Percentiles rank a stretch among this genome's conserved stretches.
These are phyloP conservation scores for Aplocera efformata DNA, from an alignment of 2,888 invertebrate species.

Conservation along the genomic window DNA sequence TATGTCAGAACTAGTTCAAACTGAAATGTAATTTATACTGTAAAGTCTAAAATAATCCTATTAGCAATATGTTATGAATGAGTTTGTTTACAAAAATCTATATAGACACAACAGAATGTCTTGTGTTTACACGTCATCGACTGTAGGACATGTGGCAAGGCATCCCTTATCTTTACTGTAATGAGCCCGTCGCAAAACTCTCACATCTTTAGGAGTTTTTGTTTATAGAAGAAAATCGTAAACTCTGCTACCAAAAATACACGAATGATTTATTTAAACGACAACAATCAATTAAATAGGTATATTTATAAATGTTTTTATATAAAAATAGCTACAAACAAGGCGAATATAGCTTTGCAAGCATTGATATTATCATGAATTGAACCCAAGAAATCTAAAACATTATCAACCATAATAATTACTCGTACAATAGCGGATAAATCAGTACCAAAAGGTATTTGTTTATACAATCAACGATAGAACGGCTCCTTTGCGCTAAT, in stretches of 20 bases:
- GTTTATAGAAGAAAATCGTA: background rate
- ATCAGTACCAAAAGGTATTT: conserved; percentile 39
- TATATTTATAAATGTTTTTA: too few relatives aligned
- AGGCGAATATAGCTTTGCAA: too few relatives aligned
- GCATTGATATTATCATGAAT: background rate
- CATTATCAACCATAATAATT: conserved; percentile 13
- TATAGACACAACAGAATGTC: conserved; percentile 23
- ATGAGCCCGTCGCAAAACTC: conserved; percentile 1
- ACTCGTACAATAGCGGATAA: conserved; percentile 38
- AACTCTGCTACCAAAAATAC: too few relatives aligned
- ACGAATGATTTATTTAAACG: too few relatives aligned
- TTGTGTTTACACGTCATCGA: conserved; percentile 39
- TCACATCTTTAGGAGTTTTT: background rate
- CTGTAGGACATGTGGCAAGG: conserved; percentile 42
- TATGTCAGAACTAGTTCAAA: too few relatives aligned
- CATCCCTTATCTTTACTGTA: conserved; percentile 38
- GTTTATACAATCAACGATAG: conserved; percentile 45
- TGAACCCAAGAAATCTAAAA: conserved; percentile 1
- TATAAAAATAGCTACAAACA: too few relatives aligned
- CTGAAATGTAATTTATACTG: too few relatives aligned
- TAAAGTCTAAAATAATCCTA: too few relatives aligned
- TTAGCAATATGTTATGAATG: conserved; percentile 1
- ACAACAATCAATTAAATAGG: too few relatives aligned
- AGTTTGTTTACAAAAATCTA: conserved; percentile 33
- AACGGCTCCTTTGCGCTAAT: conserved; percentile 52